phyloP scores from a whole-genome alignment of 2,113 vertebrate species.

The Sinocyclocheilus anshuiensis region DNA sequence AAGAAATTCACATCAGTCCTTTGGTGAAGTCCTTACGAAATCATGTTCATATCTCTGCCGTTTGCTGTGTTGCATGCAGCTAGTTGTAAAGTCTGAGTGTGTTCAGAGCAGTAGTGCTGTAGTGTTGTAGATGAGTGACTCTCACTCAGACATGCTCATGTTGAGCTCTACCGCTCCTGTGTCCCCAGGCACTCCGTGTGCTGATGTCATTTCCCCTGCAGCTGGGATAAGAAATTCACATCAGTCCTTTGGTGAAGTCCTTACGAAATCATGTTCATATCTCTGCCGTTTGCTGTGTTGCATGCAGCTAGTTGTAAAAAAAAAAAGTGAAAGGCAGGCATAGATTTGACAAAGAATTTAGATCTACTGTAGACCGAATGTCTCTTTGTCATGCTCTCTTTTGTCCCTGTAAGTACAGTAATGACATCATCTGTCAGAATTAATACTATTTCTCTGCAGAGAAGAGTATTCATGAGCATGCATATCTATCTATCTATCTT shows the following conservation, averaged over 20 bases:
- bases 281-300: conserved; percentile 8
- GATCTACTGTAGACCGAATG: too few species aligned
- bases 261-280: conserved; percentile 32
- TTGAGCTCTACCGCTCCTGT: conserved; percentile 36
- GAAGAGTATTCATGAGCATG: too few species aligned
- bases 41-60: conserved; percentile 6
- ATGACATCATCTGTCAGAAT: too few species aligned
- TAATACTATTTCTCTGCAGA: too few species aligned
- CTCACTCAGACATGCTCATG: conserved; percentile 35
- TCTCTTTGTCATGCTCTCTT: too few species aligned
- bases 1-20: conserved; percentile 51
- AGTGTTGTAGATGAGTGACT: conserved; percentile 29
- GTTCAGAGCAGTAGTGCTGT: neutral
- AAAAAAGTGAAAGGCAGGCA: neutral
- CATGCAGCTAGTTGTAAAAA: conserved; percentile 28
- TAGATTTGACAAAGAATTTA: too few species aligned
- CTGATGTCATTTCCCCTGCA: conserved; percentile 57
- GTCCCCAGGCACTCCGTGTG: conserved; percentile 37
- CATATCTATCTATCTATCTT: too few species aligned
- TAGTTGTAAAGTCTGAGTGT: conserved; percentile 8
- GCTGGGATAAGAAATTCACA: conserved; percentile 51
- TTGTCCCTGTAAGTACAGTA: too few species aligned
- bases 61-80: conserved; percentile 25
- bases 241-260: conserved; percentile 51
- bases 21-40: conserved; percentile 50